Evolutionary conservation across 2,888 invertebrate genomes (phyloP), one percentile per base, ranked within the genome.

Genomic region (Brachypterus glaber): DNA sequence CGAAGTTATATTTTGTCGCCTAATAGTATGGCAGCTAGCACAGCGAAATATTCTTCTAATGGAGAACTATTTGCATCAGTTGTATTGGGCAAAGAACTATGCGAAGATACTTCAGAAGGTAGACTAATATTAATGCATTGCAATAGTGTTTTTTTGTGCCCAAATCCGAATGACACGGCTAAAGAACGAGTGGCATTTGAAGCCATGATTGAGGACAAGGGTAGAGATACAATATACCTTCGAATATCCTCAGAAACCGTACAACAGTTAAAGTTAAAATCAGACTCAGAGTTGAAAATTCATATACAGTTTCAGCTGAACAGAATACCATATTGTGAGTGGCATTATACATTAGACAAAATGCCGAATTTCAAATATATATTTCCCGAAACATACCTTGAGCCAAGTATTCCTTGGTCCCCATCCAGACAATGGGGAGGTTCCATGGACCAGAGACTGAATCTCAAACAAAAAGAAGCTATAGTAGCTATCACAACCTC

Each of bases 261-360:
- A 0, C 64, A 71, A 13, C 74, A 74, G 14, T 68, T 84, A 48
- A 63, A 68, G 3, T 63, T 86, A 11, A 51, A 48, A 3, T 67
- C 75, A 2, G 80, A 82, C 43, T 74, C 73, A 1, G 76, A 76
- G 41, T 67, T 82, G 35, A 65, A 73, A 33, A 78, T 79, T 41
- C 79, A 84, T 58, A 79, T 88, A 37, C 86, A 86, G 57, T 88
- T 88, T 58, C 82, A 86, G 54, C 59, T 88, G 44, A 87, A 85
- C 59, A 73, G 88, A 29, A 69, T 85, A 44, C 80, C 84, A 0
- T 80, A 85, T 51, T 86, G 86, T 62, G 85, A 88, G 58, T 87
- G 86, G 84, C 87, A 86, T 57, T 75, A 78, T 58, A 84, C 86
- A 1, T 75, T 88, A 14, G 88, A 88, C 59, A 76, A 77, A 54